phyloP scores from a whole-genome alignment of 2,888 invertebrate species.

The Eristalis arbustorum region DNA sequence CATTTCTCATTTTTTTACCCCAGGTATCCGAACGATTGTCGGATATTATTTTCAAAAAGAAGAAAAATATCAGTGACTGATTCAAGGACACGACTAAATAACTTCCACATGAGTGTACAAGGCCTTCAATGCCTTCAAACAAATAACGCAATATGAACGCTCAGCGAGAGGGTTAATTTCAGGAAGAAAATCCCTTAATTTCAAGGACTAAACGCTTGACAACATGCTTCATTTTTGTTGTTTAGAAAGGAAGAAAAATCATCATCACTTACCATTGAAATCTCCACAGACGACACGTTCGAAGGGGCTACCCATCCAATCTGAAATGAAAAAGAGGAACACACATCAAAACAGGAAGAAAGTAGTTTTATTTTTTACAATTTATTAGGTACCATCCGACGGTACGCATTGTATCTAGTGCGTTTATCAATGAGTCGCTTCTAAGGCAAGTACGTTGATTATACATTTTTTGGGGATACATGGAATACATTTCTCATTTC shows the following conservation, averaged over 20 bases:
- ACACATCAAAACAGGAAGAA: background rate
- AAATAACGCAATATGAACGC: background rate
- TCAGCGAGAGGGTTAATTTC: slow-evolving; percentile 49
- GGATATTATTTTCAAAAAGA: slow-evolving; percentile 8
- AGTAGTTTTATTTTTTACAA: slow-evolving; percentile 1
- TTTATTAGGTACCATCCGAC: slow-evolving; percentile 21
- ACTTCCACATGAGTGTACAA: slow-evolving; percentile 32
- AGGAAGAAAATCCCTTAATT: background rate
- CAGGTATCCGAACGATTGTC: slow-evolving; percentile 44
- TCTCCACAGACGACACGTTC: slow-evolving; percentile 97
- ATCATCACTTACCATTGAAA: slow-evolving; percentile 88
- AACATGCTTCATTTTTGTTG: slow-evolving; percentile 34
- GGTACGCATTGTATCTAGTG: slow-evolving; percentile 13
- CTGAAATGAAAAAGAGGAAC: slow-evolving; percentile 82
- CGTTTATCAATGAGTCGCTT: slow-evolving; percentile 17
- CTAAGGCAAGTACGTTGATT: slow-evolving; percentile 17
- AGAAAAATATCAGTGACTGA: slow-evolving; percentile 29
- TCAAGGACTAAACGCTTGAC: slow-evolving; percentile 64
- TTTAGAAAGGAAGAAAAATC: background rate
- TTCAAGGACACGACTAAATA: slow-evolving; percentile 57
- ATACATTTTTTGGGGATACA: slow-evolving; percentile 18
- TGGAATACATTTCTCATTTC: slow-evolving; percentile 2
- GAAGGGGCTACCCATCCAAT: slow-evolving; percentile 97
- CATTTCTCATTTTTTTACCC: slow-evolving; percentile 40
- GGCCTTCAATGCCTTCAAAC: background rate